phyloP scores from a whole-genome alignment of 2,797 vertebrate genomes.

The Antrozous pallidus region DNA sequence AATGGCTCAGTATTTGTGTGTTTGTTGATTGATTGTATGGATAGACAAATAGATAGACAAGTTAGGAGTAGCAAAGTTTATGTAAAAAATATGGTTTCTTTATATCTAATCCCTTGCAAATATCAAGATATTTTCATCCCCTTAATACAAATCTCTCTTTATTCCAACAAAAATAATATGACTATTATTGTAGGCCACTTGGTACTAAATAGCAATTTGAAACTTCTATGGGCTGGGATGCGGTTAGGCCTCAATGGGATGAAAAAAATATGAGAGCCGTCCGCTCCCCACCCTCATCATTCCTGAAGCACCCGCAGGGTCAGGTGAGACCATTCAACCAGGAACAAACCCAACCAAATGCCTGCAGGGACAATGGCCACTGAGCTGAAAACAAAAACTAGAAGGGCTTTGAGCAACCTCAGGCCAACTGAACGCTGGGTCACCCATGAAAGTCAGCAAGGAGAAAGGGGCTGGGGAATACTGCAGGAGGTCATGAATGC shows the following conservation, averaged over 20 bases:
- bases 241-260: not conserved
- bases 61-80: not conserved
- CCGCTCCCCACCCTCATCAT: not conserved
- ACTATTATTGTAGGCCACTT: not conserved
- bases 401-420: not conserved
- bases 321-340: not conserved
- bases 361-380: conserved; percentile 3
- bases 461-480: not conserved
- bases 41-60: not conserved
- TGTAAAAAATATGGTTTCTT: not conserved
- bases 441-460: not conserved
- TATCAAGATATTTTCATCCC: not conserved
- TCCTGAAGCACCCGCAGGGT: not conserved
- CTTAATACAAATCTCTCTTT: not conserved
- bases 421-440: not conserved
- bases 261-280: not conserved
- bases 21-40: not conserved
- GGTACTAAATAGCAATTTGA: not conserved
- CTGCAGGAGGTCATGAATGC: not conserved
- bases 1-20: not conserved
- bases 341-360: not conserved
- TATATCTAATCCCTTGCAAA: not conserved
- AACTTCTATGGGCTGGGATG: not conserved
- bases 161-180: not conserved
- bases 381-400: not conserved